Conservation (phyloP, 2,888 invertebrate species). For the Balanococcus diminutus region DNA sequence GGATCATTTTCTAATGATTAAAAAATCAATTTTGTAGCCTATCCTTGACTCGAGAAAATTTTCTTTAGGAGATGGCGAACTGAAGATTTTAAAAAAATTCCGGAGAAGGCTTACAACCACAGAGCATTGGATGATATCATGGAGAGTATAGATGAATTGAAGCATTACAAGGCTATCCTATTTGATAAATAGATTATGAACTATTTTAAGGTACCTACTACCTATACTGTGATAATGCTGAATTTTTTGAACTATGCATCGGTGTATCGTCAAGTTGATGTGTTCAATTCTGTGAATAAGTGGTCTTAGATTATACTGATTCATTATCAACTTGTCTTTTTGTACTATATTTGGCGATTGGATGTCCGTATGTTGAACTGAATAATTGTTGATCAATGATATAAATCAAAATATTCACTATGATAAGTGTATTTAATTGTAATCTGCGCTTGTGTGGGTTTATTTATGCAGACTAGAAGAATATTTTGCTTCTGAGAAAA, state of each 20-base stretch:
- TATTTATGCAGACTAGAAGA: no score
- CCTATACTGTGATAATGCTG: background rate
- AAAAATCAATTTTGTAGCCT: background rate
- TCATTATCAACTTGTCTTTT: background rate
- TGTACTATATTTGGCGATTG: background rate
- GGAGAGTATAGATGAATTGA: conserved; percentile 83
- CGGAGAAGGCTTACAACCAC: conserved; percentile 72
- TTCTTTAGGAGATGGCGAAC: conserved; percentile 76
- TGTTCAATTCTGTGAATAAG: no score
- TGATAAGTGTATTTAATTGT: no score
- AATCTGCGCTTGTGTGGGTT: no score
- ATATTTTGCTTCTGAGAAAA: no score
- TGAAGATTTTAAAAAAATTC: conserved; percentile 65
- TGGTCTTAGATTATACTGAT: background rate
- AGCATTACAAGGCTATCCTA: conserved; percentile 74
- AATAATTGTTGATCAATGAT: background rate
- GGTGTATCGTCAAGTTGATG: no score
- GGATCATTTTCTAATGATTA: conserved; percentile 8
- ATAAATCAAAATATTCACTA: background rate
- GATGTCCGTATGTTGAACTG: background rate
- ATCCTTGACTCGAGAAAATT: background rate
- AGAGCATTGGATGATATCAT: conserved; percentile 81
- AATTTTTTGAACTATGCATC: background rate
- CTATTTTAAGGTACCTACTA: background rate
- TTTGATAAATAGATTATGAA: conserved; percentile 63